Percentiles rank a stretch among this genome's conserved stretches.
These are phyloP conservation scores for Rhimphoctona megacephalus DNA, from an alignment of 2,888 invertebrate species.

Conservation along the genomic window DNA sequence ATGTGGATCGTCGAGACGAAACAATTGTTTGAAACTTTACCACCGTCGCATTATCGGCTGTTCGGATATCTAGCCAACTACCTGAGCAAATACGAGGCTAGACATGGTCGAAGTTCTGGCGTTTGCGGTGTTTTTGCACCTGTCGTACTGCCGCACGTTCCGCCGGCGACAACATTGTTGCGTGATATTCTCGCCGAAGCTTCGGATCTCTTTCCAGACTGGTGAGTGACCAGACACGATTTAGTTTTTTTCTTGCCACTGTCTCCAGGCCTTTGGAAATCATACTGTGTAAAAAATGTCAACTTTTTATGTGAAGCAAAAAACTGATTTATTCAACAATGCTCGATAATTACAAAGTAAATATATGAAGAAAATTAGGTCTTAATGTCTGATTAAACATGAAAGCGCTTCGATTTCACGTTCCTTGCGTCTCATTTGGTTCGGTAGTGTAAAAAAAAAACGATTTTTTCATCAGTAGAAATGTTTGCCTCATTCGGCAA, in stretches of 20 bases:
- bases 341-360: not conserved
- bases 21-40: constrained; percentile 79
- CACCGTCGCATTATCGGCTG: constrained; percentile 79
- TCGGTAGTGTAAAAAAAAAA: too few species aligned
- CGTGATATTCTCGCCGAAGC: constrained; percentile 82
- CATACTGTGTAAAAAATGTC: not conserved
- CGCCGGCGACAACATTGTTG: constrained; percentile 82
- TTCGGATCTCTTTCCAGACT: constrained; percentile 79
- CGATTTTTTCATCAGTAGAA: too few species aligned
- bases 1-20: constrained; percentile 81
- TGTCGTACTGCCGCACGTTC: constrained; percentile 83
- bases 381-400: not conserved
- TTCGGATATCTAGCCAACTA: constrained; percentile 82
- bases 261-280: not conserved
- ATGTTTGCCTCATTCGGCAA: too few species aligned
- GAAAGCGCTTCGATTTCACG: not conserved
- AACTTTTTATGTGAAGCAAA: not conserved
- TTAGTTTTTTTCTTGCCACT: not conserved
- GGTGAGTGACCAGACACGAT: constrained; percentile 76
- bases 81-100: constrained; percentile 81
- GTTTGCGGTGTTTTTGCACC: constrained; percentile 83
- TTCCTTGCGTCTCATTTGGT: too few species aligned
- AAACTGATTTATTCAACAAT: not conserved
- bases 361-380: not conserved
- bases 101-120: constrained; percentile 81